Conservation (phyloP, 2,113 vertebrate genomes). For the Alexandromys fortis region DNA sequence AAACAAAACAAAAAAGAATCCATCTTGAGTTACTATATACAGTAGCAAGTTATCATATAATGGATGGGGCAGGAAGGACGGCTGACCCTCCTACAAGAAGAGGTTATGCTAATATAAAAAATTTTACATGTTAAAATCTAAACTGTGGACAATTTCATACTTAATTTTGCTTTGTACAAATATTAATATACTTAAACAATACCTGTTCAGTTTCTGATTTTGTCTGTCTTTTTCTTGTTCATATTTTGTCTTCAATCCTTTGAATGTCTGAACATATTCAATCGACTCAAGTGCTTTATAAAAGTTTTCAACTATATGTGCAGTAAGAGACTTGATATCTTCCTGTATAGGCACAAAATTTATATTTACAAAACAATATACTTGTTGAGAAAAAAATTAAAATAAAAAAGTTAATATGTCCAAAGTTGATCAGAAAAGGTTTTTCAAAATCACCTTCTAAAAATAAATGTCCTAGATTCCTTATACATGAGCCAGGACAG, state of each 20-base stretch:
- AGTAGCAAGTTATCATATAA: constrained; percentile 42
- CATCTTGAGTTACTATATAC: constrained; percentile 9
- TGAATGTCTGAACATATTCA: constrained; percentile 99
- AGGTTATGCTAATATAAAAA: constrained; percentile 30
- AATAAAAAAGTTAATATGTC: constrained; percentile 31
- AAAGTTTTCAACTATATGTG: constrained; percentile 99
- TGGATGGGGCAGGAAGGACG: neutral
- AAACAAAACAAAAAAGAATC: neutral
- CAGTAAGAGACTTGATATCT: constrained; percentile 97
- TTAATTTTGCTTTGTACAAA: constrained; percentile 57
- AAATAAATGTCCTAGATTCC: constrained; percentile 69
- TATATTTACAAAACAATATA: constrained; percentile 65
- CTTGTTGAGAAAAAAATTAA: constrained; percentile 44
- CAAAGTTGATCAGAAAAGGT: constrained; percentile 63
- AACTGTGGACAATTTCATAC: constrained; percentile 21
- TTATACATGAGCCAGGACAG: constrained; percentile 64
- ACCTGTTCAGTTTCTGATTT: constrained; percentile 97
- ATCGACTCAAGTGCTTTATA: constrained; percentile 99
- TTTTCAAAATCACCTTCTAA: constrained; percentile 72
- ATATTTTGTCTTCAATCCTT: constrained; percentile 97
- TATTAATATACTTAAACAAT: constrained; percentile 35
- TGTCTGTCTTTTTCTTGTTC: constrained; percentile 98
- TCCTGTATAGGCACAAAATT: constrained; percentile 88
- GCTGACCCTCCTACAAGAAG: neutral
- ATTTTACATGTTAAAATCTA: constrained; percentile 9